Conservation (phyloP, 2,113 vertebrate species). For the Zingel zingel region DNA sequence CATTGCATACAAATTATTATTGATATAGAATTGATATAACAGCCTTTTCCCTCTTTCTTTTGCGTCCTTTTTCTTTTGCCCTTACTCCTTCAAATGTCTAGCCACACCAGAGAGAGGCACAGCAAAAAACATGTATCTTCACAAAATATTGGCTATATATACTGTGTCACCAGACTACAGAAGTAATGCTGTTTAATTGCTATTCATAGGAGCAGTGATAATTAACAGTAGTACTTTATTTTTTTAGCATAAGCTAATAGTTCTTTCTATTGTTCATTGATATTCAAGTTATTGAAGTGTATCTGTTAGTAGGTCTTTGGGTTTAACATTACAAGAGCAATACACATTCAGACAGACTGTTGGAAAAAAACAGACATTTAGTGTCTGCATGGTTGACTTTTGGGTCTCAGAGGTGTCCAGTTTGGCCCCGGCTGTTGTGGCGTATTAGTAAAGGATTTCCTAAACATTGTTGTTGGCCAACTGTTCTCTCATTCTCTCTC, state of each 20-base stretch:
- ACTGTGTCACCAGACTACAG: too few relatives aligned
- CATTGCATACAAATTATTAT: background rate
- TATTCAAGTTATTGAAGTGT: background rate
- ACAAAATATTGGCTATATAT: too few relatives aligned
- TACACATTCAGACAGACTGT: slow-evolving; percentile 10
- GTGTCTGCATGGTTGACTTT: slow-evolving; percentile 5
- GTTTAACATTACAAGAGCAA: background rate
- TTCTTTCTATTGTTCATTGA: background rate
- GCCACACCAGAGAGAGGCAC: background rate
- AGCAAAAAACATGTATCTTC: too few relatives aligned
- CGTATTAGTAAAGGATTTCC: slow-evolving; percentile 61
- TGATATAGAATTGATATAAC: background rate
- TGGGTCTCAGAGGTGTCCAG: slow-evolving; percentile 49
- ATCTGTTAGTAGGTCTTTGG: background rate
- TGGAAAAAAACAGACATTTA: slow-evolving; percentile 3
- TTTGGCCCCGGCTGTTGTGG: slow-evolving; percentile 35
- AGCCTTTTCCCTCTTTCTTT: background rate
- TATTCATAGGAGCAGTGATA: too few relatives aligned
- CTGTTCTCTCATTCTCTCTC: background rate
- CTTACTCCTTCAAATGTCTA: background rate
- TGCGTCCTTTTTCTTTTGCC: background rate
- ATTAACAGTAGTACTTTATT: background rate
- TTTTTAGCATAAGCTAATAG: background rate
- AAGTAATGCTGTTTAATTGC: too few relatives aligned
- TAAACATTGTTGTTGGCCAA: slow-evolving; percentile 60